Base-by-base conservation (phyloP, 2,888 invertebrate genomes). In the Seladonia tumulorum region DNA sequence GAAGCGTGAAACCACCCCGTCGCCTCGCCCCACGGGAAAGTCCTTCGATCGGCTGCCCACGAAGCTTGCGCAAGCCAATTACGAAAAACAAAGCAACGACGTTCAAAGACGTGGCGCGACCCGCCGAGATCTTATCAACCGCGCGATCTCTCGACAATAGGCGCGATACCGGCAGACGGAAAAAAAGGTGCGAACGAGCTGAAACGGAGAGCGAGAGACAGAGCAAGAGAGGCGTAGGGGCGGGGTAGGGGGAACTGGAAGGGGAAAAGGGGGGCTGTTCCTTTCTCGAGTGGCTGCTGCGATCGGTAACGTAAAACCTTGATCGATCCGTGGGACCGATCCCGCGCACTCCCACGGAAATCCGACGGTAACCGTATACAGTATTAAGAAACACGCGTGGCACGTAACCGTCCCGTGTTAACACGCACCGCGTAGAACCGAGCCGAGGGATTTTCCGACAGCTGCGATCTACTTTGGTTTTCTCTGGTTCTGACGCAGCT, bases 261-360 rank as follows among this genome's bases (percentile, higher is more conserved):
- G n/a, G n/a, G n/a, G n/a, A n/a, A n/a, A 4, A 2, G 35, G 35
- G 71, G 82, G 73, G 66, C 79, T 57, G 83, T 81, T 88, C 90
- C 88, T 89, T 90, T 90, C 87, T 76, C 88, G 82, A 81, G 70
- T 74, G 81, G 74, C 66, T 80, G 90, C 87, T 53, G 53, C 53
- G 87, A 90, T 92, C 85, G 87, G 91, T 87, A 91, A 92, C 82
- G 89, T 86, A 89, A 92, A 93, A 91, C 93, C 93, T 93, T 93
- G 93, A 93, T 93, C 92, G 88, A 89, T 90, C 92, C 93, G 93
- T 93, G 93, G 92, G 93, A 93, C 92, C 91, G 93, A 93, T 92
- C 91, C 89, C 82, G 88, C 71, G 85, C 89, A 92, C 93, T 93
- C 93, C 93, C 93, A 92, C 93, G 93, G 93, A 91, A 91, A 90